Percentiles rank a stretch among this genome's conserved stretches.
Evolutionary conservation across 2,888 invertebrate species (phyloP).

Genomic region (Andrena chrysosceles): DNA sequence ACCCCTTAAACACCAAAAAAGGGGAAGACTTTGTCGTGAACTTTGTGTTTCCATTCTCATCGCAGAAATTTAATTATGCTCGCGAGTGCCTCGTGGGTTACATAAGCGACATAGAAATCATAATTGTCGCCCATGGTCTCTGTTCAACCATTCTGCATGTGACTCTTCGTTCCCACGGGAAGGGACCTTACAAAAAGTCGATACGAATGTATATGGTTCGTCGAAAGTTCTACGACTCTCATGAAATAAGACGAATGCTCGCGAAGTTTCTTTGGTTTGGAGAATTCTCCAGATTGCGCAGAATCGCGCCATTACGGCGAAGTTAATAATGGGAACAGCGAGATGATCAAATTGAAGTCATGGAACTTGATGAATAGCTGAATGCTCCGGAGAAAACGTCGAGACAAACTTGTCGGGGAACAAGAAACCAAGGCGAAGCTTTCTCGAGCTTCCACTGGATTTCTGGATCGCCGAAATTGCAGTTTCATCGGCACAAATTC

Average conservation of each 20-base stretch:
- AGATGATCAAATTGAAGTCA: background rate
- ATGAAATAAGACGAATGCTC: background rate
- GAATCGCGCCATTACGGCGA: background rate
- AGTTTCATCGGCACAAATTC: constrained; percentile 27
- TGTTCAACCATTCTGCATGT: background rate
- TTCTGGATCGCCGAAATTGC: constrained; percentile 7
- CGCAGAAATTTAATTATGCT: background rate
- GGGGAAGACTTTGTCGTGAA: no score
- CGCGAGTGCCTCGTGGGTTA: constrained; percentile 42
- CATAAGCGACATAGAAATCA: constrained; percentile 71
- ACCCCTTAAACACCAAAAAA: no score
- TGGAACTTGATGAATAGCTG: background rate
- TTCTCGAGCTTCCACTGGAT: background rate
- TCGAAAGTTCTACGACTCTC: background rate
- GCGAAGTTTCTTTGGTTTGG: background rate
- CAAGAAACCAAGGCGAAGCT: background rate
- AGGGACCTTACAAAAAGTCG: background rate
- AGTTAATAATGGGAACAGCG: background rate
- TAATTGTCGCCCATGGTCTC: constrained; percentile 53
- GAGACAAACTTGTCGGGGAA: background rate
- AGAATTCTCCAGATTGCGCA: background rate
- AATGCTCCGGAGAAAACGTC: background rate
- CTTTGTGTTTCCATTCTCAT: background rate
- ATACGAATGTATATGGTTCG: background rate
- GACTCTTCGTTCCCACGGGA: constrained; percentile 25